phyloP scores from a whole-genome alignment of 2,113 vertebrate genomes.

The Paramormyrops kingsleyae region DNA sequence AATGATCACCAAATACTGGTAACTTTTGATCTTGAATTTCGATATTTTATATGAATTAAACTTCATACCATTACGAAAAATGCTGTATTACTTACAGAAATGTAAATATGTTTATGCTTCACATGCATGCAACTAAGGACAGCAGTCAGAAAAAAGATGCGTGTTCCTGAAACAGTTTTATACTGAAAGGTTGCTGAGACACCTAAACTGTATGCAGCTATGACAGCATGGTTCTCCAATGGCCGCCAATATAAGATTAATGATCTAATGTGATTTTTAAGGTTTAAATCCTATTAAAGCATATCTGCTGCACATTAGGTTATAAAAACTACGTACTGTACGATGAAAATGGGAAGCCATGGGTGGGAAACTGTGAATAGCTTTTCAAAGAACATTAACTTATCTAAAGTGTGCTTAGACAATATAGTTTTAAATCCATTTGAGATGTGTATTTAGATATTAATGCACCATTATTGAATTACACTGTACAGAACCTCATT shows the following conservation, averaged over 20 bases:
- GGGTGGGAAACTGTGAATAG: slow-evolving; percentile 11
- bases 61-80: background rate
- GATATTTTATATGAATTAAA: background rate
- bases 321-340: slow-evolving; percentile 21
- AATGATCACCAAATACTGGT: background rate
- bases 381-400: slow-evolving; percentile 35
- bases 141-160: background rate
- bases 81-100: background rate
- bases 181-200: background rate
- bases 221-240: slow-evolving; percentile 23
- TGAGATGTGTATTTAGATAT: background rate
- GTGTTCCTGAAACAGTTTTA: background rate
- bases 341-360: slow-evolving; percentile 17
- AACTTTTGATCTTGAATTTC: background rate
- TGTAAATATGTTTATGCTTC: background rate
- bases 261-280: slow-evolving; percentile 34
- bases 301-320: slow-evolving; percentile 29
- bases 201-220: background rate
- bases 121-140: background rate
- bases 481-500: background rate
- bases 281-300: slow-evolving; percentile 31
- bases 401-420: slow-evolving; percentile 11
- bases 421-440: background rate
- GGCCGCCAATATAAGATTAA: slow-evolving; percentile 43
- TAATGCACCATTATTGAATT: background rate